Evolutionary conservation across 2,797 vertebrate genomes (phyloP).

Genomic region (Myotis pilosus): DNA sequence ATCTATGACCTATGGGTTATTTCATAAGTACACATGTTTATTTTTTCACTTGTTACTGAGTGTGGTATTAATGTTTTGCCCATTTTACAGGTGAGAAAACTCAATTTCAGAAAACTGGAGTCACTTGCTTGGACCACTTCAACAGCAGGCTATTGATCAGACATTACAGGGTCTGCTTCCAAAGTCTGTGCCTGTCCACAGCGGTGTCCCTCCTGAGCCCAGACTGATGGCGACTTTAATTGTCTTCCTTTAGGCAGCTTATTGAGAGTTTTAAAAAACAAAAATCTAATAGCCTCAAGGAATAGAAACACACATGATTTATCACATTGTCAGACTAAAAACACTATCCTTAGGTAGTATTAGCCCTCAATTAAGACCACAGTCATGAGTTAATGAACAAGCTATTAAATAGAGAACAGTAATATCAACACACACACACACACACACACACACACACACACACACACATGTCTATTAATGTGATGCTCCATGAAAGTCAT

Average conservation of each 20-base stretch:
- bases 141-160: background rate
- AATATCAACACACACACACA: constrained; percentile 44
- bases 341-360: constrained; percentile 26
- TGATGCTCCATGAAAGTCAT: constrained; percentile 38
- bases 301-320: constrained; percentile 61
- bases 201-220: background rate
- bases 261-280: constrained; percentile 57
- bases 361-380: constrained; percentile 56
- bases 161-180: background rate
- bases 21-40: background rate
- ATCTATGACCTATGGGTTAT: background rate
- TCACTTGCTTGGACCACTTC: background rate
- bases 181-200: background rate
- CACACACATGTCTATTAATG: constrained; percentile 39
- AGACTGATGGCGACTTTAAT: constrained; percentile 37
- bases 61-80: background rate
- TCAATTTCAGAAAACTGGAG: background rate
- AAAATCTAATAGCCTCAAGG: constrained; percentile 62
- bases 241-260: constrained; percentile 42
- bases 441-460: background rate
- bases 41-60: background rate
- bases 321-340: constrained; percentile 61
- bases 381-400: constrained; percentile 64
- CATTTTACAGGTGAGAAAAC: constrained; percentile 41
- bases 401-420: constrained; percentile 51